A percentile compares a stretch with the other conserved stretches of the same genome.
Evolutionary conservation across 2,888 invertebrate species (phyloP).

Genomic region (Parnassius orleans): DNA sequence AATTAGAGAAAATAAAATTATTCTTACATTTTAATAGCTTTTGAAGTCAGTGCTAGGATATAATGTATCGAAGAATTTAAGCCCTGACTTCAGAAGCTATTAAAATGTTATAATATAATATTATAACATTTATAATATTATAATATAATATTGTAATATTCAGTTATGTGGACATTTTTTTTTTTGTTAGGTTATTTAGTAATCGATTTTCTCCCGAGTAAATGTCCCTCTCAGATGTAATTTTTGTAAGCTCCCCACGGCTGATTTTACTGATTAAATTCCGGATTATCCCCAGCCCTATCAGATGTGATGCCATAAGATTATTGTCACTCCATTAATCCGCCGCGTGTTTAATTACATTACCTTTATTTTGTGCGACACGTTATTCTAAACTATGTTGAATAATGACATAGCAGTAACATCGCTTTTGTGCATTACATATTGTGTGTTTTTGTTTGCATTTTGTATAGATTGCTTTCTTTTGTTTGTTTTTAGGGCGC

Average conservation of each 20-base stretch:
- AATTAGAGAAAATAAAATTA: too few relatives aligned
- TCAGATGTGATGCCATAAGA: slow-evolving; percentile 60
- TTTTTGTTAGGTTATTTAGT: not conserved
- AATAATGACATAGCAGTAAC: slow-evolving; percentile 18
- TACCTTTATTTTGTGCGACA: slow-evolving; percentile 31
- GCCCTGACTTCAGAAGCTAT: too few relatives aligned
- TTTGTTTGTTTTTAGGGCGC: slow-evolving; percentile 5
- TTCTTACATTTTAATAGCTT: too few relatives aligned
- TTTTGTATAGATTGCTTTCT: not conserved
- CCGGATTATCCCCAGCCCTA: slow-evolving; percentile 64
- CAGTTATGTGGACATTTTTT: too few relatives aligned
- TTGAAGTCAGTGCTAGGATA: too few relatives aligned
- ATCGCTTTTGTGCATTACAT: slow-evolving; percentile 26
- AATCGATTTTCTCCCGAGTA: slow-evolving; percentile 7
- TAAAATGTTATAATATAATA: too few relatives aligned
- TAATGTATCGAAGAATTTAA: too few relatives aligned
- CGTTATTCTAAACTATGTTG: slow-evolving; percentile 3
- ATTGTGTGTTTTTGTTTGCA: slow-evolving; percentile 7
- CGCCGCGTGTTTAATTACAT: slow-evolving; percentile 68
- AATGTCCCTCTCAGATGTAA: slow-evolving; percentile 3
- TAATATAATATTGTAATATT: too few relatives aligned
- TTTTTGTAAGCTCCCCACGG: slow-evolving; percentile 34
- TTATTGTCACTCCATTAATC: slow-evolving; percentile 79
- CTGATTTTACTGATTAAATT: slow-evolving; percentile 69
- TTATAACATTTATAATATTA: too few relatives aligned